Percentiles rank a stretch among this genome's conserved stretches.
Evolutionary conservation across 2,113 vertebrate species (phyloP).

Genomic region (Pelobates fuscus): DNA sequence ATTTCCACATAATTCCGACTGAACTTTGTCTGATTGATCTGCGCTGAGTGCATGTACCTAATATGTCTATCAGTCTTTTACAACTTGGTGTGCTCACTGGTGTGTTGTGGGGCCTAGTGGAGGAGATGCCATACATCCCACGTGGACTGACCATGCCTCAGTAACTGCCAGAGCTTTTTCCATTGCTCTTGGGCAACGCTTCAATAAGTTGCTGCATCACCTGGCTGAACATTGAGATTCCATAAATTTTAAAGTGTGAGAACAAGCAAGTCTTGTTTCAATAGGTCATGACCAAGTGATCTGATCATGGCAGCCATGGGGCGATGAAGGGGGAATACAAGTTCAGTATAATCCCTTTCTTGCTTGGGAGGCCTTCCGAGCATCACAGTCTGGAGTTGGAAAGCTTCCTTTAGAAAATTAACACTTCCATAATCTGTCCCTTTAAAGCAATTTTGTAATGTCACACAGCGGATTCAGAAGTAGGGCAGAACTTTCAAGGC

Average conservation of each 20-base stretch:
- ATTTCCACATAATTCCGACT: background rate
- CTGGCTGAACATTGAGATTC: conserved; percentile 45
- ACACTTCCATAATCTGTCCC: too few relatives aligned
- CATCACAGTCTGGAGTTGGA: conserved; percentile 22
- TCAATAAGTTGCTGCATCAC: conserved; percentile 21
- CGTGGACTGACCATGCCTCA: conserved; percentile 36
- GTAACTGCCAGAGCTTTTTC: conserved; percentile 32
- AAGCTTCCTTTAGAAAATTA: conserved; percentile 14
- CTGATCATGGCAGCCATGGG: conserved; percentile 51
- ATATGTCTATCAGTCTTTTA: too few relatives aligned
- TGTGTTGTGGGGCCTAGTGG: conserved; percentile 9
- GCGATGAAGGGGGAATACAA: conserved; percentile 46
- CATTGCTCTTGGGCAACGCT: conserved; percentile 48
- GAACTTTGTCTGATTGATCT: too few relatives aligned
- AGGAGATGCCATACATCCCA: conserved; percentile 36
- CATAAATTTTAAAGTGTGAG: background rate
- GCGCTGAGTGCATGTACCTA: too few relatives aligned
- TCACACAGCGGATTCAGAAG: too few relatives aligned
- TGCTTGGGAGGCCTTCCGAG: conserved; percentile 38
- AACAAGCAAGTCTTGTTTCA: conserved; percentile 4
- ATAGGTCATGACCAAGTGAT: conserved; percentile 29
- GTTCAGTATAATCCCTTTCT: conserved; percentile 47
- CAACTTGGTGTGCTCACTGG: too few relatives aligned
- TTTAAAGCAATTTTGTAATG: too few relatives aligned
- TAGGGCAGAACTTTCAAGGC: too few relatives aligned